Evolutionary conservation across 2,797 vertebrate species (phyloP), one percentile per base, ranked within the genome.

Genomic region (Cyprinella venusta): DNA sequence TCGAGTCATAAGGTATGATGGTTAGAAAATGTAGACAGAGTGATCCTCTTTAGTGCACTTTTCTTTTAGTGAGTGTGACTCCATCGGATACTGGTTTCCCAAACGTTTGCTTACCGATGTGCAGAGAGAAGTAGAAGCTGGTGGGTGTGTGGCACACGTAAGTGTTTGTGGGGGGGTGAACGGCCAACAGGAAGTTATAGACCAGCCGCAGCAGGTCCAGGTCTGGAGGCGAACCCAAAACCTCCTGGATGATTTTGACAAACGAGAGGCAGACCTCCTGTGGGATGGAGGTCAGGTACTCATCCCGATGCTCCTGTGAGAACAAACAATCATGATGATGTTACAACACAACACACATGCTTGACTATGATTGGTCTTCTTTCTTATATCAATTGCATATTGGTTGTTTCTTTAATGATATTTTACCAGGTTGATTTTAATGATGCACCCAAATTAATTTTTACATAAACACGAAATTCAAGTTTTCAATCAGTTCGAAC

Each of bases 191-290:
- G 90, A 99, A 99, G 92, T 96, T 97, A 93, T 96, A 99, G 90
- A 99, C 94, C 83, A 98, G 84, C 64, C 92, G 95, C 59, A 99
- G 94, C 81, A 99, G 90, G 87, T 97, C 96, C 92, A 98, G 89
- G 88, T 99, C 98, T 12, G 98, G 98, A 81, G 98, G 98, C 48
- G 98, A 99, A 54, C 98, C 98, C 76, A 99, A 95, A 1, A 99
- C 97, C 92, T 99, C 98, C 92, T 99, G 97, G 93, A 98, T 98
- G 92, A 99, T 99, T 94, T 97, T 99, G 91, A 99, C 96, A 89
- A 98, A 99, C 0, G 98, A 99, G 81, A 93, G 90, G 91, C 97
- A 99, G 86, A 99, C 98, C 3, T 97, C 97, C 87, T 92, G 96
- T n/a, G 98, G 96, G 85, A 99, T 95, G 82, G 95, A 94, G 48